Evolutionary conservation across 2,113 vertebrate genomes (phyloP), one percentile per base, ranked within the genome.

Genomic region (Phalacrocorax carbo): DNA sequence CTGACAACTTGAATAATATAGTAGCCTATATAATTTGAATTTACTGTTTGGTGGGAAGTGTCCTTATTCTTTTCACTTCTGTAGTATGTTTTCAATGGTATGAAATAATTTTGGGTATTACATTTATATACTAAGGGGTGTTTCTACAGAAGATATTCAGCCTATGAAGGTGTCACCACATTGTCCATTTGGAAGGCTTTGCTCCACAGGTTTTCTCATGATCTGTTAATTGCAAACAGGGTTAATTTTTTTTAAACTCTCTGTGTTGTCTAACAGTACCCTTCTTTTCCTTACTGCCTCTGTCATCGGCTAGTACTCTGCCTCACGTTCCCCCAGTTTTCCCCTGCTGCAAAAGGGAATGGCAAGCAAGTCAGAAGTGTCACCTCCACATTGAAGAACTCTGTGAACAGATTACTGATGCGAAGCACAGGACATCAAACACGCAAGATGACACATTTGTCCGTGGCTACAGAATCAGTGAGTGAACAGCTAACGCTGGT

Each of bases 381-480:
- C 84, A 94, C 64, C 96, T 97, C 32, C 36, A 95, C 96, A 96
- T 61, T 93, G 88, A 88, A 83, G 70, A 93, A 90, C 79, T 96
- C 94, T 93, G 71, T 95, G 96, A 96, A 85, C 22, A 94, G 92
- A 89, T 95, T 91, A 89, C 85, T 95, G 76, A 93, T 75, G 62
- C 30, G 30, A 85, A 72, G 61, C 19, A 27, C 58, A 89, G 65
- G 73, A 58, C 64, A 81, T 72, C 84, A 85, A 94, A 95, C 55
- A 83, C 2, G 5, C 23, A 40, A 22, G 75, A 91, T 52, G 58
- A 77, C 83, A 49, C 14, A 5, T 65, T 77, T 69, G 42, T 82
- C 90, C 29, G 20, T 51, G 81, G 66, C 65, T 94, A 29, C 11
- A 23, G 49, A 68, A 76, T 78, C 68, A 52, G 88, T 86, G 49